Evolutionary conservation across 2,113 vertebrate species (phyloP).

Genomic region (Carlito syrichta): DNA sequence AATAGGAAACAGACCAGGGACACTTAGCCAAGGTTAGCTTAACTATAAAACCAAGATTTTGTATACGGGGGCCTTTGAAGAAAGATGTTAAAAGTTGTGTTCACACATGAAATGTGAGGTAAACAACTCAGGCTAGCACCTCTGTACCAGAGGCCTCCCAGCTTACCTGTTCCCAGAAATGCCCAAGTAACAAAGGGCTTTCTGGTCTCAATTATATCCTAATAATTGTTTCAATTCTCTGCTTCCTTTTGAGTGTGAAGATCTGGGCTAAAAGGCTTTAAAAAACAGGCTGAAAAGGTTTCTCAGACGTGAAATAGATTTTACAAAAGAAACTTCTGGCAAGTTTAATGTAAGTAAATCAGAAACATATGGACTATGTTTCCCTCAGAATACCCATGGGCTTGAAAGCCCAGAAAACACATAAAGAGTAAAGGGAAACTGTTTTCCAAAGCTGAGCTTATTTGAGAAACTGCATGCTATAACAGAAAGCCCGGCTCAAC

Average conservation of each 20-base stretch:
- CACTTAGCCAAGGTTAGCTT: slow-evolving; percentile 49
- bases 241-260: slow-evolving; percentile 69
- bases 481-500: neutral
- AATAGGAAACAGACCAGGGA: slow-evolving; percentile 56
- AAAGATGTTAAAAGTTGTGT: neutral
- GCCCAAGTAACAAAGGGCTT: slow-evolving; percentile 4
- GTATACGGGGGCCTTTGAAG: neutral
- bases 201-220: slow-evolving; percentile 44
- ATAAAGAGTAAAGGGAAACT: slow-evolving; percentile 57
- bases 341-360: slow-evolving; percentile 72
- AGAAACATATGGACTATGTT: slow-evolving; percentile 74
- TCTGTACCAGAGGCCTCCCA: neutral
- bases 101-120: neutral
- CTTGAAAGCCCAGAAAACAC: slow-evolving; percentile 64
- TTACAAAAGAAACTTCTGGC: slow-evolving; percentile 75
- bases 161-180: slow-evolving; percentile 1
- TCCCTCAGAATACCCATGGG: slow-evolving; percentile 71
- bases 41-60: slow-evolving; percentile 43
- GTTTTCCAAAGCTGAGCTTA: slow-evolving; percentile 39
- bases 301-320: slow-evolving; percentile 74
- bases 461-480: neutral
- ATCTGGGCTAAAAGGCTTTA: slow-evolving; percentile 50
- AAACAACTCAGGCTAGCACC: neutral
- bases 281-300: slow-evolving; percentile 61
- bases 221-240: slow-evolving; percentile 62